Conservation (phyloP, 1,140 invertebrate genomes). For the Latrodectus geometricus region DNA sequence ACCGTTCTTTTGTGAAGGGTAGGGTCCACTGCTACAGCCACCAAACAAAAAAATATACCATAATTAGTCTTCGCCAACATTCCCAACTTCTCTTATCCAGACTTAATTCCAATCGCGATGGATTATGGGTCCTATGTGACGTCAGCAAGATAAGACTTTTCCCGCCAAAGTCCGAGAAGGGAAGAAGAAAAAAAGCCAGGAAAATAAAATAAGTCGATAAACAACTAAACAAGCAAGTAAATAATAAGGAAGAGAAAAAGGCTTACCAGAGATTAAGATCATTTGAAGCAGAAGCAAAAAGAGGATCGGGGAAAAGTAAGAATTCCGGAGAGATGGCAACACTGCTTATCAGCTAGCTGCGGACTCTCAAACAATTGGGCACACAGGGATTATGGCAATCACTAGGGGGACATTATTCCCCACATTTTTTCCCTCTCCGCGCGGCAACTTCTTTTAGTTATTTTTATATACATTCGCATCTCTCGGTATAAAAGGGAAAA, state of each 20-base stretch:
- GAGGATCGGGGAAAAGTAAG: constrained; percentile 28
- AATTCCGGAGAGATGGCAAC: constrained; percentile 52
- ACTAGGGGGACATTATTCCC: constrained; percentile 61
- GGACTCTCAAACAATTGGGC: constrained; percentile 56
- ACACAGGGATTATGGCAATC: constrained; percentile 58
- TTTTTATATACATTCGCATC: not conserved
- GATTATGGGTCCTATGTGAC: constrained; percentile 57
- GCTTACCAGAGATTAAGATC: constrained; percentile 62
- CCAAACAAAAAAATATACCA: constrained; percentile 1
- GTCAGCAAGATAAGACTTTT: constrained; percentile 61
- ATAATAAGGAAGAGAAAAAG: constrained; percentile 62
- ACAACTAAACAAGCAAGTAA: constrained; percentile 61
- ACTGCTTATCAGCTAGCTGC: constrained; percentile 53
- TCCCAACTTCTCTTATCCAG: constrained; percentile 44
- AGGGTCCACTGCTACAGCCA: not conserved
- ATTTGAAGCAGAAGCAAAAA: constrained; percentile 48
- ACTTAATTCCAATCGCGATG: constrained; percentile 60
- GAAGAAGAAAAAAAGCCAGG: constrained; percentile 8
- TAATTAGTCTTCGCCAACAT: constrained; percentile 54
- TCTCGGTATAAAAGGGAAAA: constrained; percentile 4
- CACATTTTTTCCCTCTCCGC: constrained; percentile 58
- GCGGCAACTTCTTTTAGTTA: constrained; percentile 14
- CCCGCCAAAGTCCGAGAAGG: not conserved
- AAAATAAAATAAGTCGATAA: constrained; percentile 59
- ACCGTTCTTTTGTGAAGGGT: not conserved